These are phyloP conservation scores for Carcharodon carcharias DNA, from an alignment of 2,797 vertebrate genomes.

Conservation along the genomic window DNA sequence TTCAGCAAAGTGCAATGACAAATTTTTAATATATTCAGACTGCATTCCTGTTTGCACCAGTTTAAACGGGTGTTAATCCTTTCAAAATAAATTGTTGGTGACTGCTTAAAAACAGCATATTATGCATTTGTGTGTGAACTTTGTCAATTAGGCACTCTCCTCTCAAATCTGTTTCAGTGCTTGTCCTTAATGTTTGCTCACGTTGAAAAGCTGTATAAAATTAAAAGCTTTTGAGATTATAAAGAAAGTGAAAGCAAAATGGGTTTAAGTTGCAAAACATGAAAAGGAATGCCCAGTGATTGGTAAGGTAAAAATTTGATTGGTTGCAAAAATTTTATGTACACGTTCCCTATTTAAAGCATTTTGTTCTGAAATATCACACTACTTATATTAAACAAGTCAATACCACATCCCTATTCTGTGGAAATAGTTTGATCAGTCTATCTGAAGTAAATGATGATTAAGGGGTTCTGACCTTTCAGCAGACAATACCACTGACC, in stretches of 20 bases:
- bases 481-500: conserved; percentile 73
- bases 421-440: conserved; percentile 31
- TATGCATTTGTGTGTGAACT: background rate
- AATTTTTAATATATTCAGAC: background rate
- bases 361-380: background rate
- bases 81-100: background rate
- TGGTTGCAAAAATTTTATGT: background rate
- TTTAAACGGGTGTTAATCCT: background rate
- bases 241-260: background rate
- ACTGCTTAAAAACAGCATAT: background rate
- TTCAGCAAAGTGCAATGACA: background rate
- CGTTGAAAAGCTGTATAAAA: background rate
- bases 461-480: conserved; percentile 72
- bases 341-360: background rate
- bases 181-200: background rate
- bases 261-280: background rate
- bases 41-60: background rate
- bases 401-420: background rate
- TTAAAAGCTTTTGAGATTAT: background rate
- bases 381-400: background rate
- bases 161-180: background rate
- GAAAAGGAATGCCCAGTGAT: background rate
- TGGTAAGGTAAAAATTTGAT: background rate
- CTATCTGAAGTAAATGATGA: conserved; percentile 63
- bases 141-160: background rate